Base-by-base conservation (phyloP, 2,888 invertebrate species). In the Erebia aethiops region DNA sequence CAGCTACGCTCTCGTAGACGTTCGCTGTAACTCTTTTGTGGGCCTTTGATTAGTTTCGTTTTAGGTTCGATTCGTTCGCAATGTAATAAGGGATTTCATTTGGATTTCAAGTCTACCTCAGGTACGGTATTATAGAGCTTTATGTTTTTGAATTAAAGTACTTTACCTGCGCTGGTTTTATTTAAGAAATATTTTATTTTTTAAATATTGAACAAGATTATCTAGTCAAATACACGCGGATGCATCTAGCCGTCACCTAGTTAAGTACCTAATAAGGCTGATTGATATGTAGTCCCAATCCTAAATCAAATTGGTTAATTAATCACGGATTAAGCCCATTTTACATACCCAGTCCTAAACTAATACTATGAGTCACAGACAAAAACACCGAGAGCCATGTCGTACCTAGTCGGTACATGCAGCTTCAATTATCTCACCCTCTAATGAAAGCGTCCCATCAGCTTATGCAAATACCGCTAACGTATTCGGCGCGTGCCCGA, bases 381-480 rank as follows among this genome's bases (percentile, higher is more conserved):
- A 26, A 49, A 63, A 61, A n/a, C 51, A 70, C 14, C 18, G 9
- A 1, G 8, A n/a, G n/a, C 18, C 58, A 46, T 10, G 57, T 13
- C 11, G 58, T n/a, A n/a, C n/a, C n/a, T n/a, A 46, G 11, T 61
- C 18, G 51, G 35, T 60, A 51, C 60, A 35, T 66, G 68, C 70
- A 72, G 72, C 70, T 60, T 74, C 72, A 69, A 74, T 72, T 72
- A 74, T 69, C 61, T 72, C 72, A 66, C 73, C 74, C 74, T 62
- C 61, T 74, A 74, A 77, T 75, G 76, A 77, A 72, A 67, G 69
- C 75, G 70, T 71, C 77, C 77, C 78, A 77, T 80, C 78, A 75
- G 77, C 77, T 78, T 79, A 80, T 80, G 79, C 80, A 80, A 79
- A 80, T 80, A 77, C 61, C 69, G 61, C 67, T 79, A 80, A 81